Conservation (phyloP, 1,140 invertebrate genomes). For the Drosophila sturtevanti region DNA sequence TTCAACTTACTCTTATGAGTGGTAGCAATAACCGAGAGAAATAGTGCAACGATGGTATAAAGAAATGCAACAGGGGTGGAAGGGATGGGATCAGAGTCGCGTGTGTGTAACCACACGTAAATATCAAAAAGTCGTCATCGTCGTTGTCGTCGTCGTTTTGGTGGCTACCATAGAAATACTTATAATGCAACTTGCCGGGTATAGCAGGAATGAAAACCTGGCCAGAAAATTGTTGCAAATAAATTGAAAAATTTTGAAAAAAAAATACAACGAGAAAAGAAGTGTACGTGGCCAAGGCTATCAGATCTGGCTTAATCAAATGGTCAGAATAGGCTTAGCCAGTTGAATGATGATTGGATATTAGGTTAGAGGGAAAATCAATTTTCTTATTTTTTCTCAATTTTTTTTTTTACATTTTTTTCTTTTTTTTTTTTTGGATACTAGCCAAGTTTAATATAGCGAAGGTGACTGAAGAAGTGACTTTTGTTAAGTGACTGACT, state of each 20-base stretch:
- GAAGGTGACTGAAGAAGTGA: conserved; percentile 18
- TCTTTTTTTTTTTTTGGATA: conserved; percentile 30
- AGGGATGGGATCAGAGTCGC: conserved; percentile 14
- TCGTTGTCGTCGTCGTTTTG: conserved; percentile 57
- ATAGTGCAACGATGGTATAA: not conserved
- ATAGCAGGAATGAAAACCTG: conserved; percentile 32
- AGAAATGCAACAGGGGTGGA: not conserved
- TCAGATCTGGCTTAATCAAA: conserved; percentile 37
- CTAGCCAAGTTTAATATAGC: conserved; percentile 46
- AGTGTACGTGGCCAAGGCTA: conserved; percentile 13
- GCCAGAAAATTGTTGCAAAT: conserved; percentile 50
- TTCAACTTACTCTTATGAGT: conserved; percentile 10
- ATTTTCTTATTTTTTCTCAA: not conserved
- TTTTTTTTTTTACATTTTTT: conserved; percentile 16
- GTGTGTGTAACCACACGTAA: conserved; percentile 65
- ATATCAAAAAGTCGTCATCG: conserved; percentile 62
- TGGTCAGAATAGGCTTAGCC: conserved; percentile 31
- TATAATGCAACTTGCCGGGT: conserved; percentile 35
- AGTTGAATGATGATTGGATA: conserved; percentile 8
- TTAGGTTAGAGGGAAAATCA: conserved; percentile 15
- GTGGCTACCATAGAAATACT: conserved; percentile 52
- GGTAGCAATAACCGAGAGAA: not conserved
- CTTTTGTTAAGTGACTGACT: conserved; percentile 1
- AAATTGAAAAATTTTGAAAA: conserved; percentile 54
- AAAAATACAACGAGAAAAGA: not conserved